Evolutionary conservation across 2,888 invertebrate species (phyloP), one percentile per base, ranked within the genome.

Genomic region (Eupithecia abbreviata): DNA sequence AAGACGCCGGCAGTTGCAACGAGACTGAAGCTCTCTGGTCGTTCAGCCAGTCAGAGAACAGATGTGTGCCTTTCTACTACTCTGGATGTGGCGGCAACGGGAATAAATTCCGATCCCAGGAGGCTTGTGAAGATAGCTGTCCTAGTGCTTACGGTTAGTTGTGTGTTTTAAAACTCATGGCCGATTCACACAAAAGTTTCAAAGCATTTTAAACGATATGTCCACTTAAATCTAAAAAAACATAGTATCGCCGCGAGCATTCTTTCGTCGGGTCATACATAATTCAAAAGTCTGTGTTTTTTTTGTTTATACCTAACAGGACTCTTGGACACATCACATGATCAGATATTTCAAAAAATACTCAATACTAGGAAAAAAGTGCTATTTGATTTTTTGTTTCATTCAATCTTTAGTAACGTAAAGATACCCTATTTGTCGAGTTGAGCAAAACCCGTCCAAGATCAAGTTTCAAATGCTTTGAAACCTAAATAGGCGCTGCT

Each of bases 41-140:
- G 91, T 99, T 97, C 95, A 98, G 98, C 90, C 96, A 96, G 81
- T 94, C 96, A 70, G 97, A 98, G 91, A 97, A 97, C 93, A 96
- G 97, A 83, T 99, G 99, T 96, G 96, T 98, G 95, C 98, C 98
- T 73, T 99, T 99, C 96, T 98, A 98, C 96, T 99, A 97, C 94
- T 97, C 97, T 82, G 99, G 99, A 83, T 99, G 98, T 93, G 97
- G 96, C 82, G 98, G 98, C 84, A 99, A 99, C 93, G 96, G 95
- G 86, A 99, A 99, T 95, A 97, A 96, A 91, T 99, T 98, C 95
- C 95, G 95, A 81, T 96, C 96, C 87, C 96, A 96, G 91, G 96
- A 96, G 83, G 96, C 96, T 87, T 98, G 98, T 90, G 96, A 97
- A 87, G 92, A 95, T 78, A 96, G 96, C 88, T 98, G 98, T 91